Evolutionary conservation across 2,888 invertebrate genomes (phyloP).

Genomic region (Argyra leucocephala): DNA sequence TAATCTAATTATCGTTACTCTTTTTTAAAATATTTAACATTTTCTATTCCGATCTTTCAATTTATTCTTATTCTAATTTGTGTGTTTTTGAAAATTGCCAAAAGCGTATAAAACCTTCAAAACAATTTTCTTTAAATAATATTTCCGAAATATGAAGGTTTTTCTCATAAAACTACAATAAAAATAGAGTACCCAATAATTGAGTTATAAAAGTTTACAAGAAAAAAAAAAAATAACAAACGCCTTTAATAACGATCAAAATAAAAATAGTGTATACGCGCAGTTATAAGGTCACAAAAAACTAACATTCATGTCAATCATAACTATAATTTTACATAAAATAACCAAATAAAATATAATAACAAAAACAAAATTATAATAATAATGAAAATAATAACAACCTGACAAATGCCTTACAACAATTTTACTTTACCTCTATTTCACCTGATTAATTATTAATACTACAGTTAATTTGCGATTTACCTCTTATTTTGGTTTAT

Average conservation of each 20-base stretch:
- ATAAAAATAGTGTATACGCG: neutral
- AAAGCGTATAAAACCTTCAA: too few relatives aligned
- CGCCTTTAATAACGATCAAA: neutral
- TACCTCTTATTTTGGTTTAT: neutral
- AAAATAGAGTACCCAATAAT: too few relatives aligned
- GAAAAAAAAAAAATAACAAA: neutral
- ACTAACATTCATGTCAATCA: constrained; percentile 3
- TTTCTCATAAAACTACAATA: too few relatives aligned
- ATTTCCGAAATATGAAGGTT: too few relatives aligned
- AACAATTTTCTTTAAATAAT: too few relatives aligned
- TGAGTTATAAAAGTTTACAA: too few relatives aligned
- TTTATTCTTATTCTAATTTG: too few relatives aligned
- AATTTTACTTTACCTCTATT: neutral
- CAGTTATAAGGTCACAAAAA: neutral
- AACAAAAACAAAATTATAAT: neutral
- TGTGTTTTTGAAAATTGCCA: too few relatives aligned
- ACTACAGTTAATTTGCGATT: neutral
- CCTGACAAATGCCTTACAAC: neutral
- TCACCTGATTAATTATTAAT: constrained; percentile 1
- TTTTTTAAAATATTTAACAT: too few relatives aligned
- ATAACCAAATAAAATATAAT: neutral
- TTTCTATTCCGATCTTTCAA: too few relatives aligned
- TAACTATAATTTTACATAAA: neutral
- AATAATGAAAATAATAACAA: too few relatives aligned
- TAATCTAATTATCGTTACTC: too few relatives aligned